Conservation (phyloP, 2,113 vertebrate genomes). For the Oreochromis spilurus region DNA sequence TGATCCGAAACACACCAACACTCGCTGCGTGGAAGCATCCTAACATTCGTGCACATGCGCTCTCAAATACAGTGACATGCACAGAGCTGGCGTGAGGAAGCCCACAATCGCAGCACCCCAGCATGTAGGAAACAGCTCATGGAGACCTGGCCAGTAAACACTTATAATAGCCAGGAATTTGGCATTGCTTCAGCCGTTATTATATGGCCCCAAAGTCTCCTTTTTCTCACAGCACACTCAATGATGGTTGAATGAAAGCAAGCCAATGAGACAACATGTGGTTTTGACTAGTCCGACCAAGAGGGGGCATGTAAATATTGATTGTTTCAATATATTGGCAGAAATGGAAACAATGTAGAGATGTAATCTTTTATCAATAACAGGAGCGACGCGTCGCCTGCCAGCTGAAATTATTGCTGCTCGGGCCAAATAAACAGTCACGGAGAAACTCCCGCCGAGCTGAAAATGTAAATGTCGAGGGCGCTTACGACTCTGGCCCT, state of each 20-base stretch:
- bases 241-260: constrained; percentile 40
- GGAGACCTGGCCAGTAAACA: constrained; percentile 54
- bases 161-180: constrained; percentile 57
- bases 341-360: constrained; percentile 51
- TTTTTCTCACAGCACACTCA: constrained; percentile 1
- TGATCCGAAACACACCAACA: neutral
- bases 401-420: constrained; percentile 41
- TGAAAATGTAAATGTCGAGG: constrained; percentile 26
- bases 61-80: neutral
- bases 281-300: constrained; percentile 48
- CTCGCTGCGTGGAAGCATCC: neutral
- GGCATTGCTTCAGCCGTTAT: constrained; percentile 46
- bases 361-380: constrained; percentile 58
- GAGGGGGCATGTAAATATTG: constrained; percentile 58
- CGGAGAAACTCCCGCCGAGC: constrained; percentile 3
- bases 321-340: constrained; percentile 60
- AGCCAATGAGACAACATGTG: constrained; percentile 43
- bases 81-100: neutral
- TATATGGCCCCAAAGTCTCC: constrained; percentile 32
- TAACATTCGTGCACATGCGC: neutral
- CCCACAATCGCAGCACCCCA: constrained; percentile 14
- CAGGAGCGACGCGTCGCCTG: constrained; percentile 24
- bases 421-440: constrained; percentile 32
- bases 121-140: constrained; percentile 43
- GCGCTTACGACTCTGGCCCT: neutral